Conservation (phyloP, 2,113 vertebrate species). For the Thalassoma bifasciatum region DNA sequence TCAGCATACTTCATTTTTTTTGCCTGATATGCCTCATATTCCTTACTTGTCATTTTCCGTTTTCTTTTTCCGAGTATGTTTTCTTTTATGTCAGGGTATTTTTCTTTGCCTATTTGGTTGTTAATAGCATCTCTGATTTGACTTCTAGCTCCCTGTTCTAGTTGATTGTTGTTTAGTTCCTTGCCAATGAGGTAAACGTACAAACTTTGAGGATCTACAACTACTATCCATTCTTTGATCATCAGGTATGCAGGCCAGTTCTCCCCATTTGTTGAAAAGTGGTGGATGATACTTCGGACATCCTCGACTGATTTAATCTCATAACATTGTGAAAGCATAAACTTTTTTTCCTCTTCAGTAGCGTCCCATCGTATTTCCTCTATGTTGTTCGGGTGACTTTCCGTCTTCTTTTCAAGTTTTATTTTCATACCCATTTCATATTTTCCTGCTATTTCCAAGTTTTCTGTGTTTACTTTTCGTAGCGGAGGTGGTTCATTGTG, state of each 20-base stretch:
- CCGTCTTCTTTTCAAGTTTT: no score
- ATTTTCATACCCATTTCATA: not conserved
- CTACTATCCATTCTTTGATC: conserved; percentile 56
- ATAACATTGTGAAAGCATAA: not conserved
- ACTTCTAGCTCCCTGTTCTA: accelerated
- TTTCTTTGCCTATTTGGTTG: not conserved
- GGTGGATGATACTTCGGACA: conserved; percentile 1
- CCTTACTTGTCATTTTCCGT: not conserved
- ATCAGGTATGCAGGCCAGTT: not conserved
- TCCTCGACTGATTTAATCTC: conserved; percentile 41
- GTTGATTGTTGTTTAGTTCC: conserved; percentile 30
- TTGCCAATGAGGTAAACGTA: conserved; percentile 54
- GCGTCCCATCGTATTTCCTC: accelerated
- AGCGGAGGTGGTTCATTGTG: accelerated
- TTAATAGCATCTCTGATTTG: accelerated
- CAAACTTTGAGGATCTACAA: accelerated
- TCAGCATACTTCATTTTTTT: not conserved
- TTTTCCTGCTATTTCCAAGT: accelerated
- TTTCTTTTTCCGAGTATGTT: not conserved
- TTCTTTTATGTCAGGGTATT: accelerated
- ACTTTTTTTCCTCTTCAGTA: accelerated
- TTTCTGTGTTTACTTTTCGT: accelerated
- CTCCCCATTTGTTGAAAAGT: conserved; percentile 28
- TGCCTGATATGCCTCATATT: no score
- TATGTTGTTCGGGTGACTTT: no score